phyloP scores from a whole-genome alignment of 37 sponge, comb jelly and placozoan genomes.

The Aplysina aerophoba region DNA sequence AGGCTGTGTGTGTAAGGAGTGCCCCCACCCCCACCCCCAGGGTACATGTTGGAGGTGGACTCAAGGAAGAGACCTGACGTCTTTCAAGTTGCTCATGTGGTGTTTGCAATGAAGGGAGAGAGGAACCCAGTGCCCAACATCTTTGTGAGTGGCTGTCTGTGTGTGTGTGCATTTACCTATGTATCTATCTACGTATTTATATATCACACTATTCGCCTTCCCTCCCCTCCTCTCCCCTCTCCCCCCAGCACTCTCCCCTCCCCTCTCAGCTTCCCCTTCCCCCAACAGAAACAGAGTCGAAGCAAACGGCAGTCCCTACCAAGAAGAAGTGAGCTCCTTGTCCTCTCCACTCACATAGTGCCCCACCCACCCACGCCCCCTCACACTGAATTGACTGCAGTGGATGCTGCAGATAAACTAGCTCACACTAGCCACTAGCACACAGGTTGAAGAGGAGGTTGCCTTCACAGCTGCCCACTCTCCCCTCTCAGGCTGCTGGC shows the following conservation, averaged over 20 bases:
- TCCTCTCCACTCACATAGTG: background rate
- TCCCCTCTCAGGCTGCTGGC: background rate
- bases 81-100: slow-evolving; percentile 70
- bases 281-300: slow-evolving; percentile 10
- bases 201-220: background rate
- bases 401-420: too few species aligned
- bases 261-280: background rate
- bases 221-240: background rate
- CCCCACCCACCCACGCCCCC: too few species aligned
- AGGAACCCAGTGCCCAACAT: slow-evolving; percentile 60
- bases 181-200: too few species aligned
- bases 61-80: slow-evolving; percentile 63
- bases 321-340: slow-evolving; percentile 15
- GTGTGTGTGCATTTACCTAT: background rate
- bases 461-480: too few species aligned
- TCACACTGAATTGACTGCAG: too few species aligned
- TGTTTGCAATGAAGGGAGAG: slow-evolving; percentile 21
- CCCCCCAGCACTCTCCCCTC: too few species aligned
- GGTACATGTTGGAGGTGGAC: slow-evolving; percentile 67
- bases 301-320: slow-evolving; percentile 17
- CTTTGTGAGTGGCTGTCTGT: slow-evolving; percentile 56
- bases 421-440: too few species aligned
- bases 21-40: slow-evolving; percentile 28
- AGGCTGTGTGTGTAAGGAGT: background rate
- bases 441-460: too few species aligned